These are phyloP conservation scores for Caenorhabditis elegans DNA, from an alignment of 1,140 invertebrate genomes.

Conservation along the genomic window DNA sequence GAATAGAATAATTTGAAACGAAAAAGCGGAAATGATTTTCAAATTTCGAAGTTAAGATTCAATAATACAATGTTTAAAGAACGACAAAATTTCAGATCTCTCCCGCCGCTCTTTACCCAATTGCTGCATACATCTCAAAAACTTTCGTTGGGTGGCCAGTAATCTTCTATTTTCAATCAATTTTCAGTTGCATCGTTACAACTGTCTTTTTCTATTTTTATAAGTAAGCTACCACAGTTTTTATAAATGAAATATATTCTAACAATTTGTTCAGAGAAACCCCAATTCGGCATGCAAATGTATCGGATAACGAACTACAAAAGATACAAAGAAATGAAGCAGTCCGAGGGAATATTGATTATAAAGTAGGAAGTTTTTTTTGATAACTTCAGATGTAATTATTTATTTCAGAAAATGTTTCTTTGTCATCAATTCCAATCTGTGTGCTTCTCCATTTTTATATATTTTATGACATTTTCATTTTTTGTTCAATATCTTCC, in stretches of 20 bases:
- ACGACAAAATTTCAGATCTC: conserved; percentile 14
- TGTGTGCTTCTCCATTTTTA: neutral
- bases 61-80: no score
- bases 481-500: conserved; percentile 8
- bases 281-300: neutral
- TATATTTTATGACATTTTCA: neutral
- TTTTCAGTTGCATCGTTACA: neutral
- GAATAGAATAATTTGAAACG: neutral
- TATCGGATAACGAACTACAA: neutral
- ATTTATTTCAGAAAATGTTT: conserved; percentile 23
- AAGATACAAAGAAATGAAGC: neutral
- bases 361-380: neutral
- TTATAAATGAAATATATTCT: no score
- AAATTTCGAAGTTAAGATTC: no score
- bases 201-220: conserved; percentile 3
- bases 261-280: neutral
- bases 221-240: neutral
- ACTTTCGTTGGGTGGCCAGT: neutral
- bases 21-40: no score
- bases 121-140: neutral
- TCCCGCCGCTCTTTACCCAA: neutral
- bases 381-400: no score
- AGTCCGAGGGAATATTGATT: neutral
- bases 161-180: neutral
- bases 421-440: neutral